These are phyloP conservation scores for Cybosia mesomella DNA, from an alignment of 2,888 invertebrate genomes.

Conservation along the genomic window DNA sequence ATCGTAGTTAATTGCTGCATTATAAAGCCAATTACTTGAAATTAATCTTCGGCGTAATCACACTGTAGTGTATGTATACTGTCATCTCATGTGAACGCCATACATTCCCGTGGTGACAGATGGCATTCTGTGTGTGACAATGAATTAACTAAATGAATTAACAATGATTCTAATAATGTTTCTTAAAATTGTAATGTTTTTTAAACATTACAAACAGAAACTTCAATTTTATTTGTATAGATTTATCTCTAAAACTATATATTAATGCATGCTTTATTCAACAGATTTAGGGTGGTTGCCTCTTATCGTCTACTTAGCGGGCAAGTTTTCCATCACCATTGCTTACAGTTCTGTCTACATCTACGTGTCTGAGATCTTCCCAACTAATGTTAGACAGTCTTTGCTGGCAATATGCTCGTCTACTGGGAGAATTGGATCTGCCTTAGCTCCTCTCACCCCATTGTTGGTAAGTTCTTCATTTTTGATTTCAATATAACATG, in stretches of 20 bases:
- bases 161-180: too few relatives aligned
- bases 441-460: slow-evolving; percentile 89
- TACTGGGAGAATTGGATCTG: slow-evolving; percentile 89
- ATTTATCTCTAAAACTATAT: too few relatives aligned
- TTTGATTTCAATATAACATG: neutral
- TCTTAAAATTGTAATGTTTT: too few relatives aligned
- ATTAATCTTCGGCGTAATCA: too few relatives aligned
- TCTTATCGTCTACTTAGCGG: slow-evolving; percentile 86
- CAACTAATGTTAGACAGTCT: slow-evolving; percentile 89
- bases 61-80: too few relatives aligned
- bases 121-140: too few relatives aligned
- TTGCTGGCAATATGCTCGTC: slow-evolving; percentile 89
- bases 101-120: too few relatives aligned
- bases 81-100: too few relatives aligned
- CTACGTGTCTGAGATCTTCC: slow-evolving; percentile 90
- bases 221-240: too few relatives aligned
- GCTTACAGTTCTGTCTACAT: slow-evolving; percentile 89
- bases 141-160: too few relatives aligned
- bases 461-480: slow-evolving; percentile 83
- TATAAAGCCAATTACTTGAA: too few relatives aligned
- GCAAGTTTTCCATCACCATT: slow-evolving; percentile 89
- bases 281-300: slow-evolving; percentile 79
- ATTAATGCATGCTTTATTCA: neutral
- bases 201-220: too few relatives aligned
- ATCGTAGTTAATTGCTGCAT: neutral